Evolutionary conservation across 1,140 invertebrate genomes (phyloP).

Genomic region (Meloidogyne hapla): DNA sequence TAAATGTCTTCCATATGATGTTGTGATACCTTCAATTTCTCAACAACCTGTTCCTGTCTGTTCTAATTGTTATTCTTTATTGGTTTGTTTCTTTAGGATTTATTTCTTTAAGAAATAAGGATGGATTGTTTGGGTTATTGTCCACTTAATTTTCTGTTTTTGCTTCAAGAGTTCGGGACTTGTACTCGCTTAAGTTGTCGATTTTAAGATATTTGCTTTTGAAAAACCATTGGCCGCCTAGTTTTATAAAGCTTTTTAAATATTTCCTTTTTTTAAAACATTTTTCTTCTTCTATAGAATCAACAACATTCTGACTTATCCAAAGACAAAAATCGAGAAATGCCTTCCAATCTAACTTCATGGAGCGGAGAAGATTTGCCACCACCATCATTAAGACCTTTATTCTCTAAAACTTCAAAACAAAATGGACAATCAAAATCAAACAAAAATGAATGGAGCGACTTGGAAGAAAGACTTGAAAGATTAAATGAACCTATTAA

Average conservation of each 20-base stretch:
- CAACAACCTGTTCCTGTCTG: slow-evolving; percentile 29
- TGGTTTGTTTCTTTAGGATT: slow-evolving; percentile 3
- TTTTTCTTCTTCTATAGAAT: not conserved
- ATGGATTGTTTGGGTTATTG: too few species aligned
- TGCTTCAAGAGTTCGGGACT: too few species aligned
- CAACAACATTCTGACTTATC: slow-evolving; percentile 19
- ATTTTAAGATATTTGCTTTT: too few species aligned
- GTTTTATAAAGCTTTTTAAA: too few species aligned
- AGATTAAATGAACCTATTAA: slow-evolving; percentile 15
- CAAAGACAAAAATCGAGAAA: slow-evolving; percentile 10
- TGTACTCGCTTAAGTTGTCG: too few species aligned
- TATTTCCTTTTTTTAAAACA: too few species aligned
- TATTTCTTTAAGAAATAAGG: not conserved
- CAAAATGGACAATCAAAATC: not conserved
- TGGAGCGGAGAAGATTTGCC: slow-evolving; percentile 30
- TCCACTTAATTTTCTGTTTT: too few species aligned
- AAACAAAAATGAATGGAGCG: slow-evolving; percentile 12
- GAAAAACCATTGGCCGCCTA: too few species aligned
- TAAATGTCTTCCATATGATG: slow-evolving; percentile 22
- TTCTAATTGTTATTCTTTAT: slow-evolving; percentile 11
- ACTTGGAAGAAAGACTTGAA: slow-evolving; percentile 11
- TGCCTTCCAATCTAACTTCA: not conserved
- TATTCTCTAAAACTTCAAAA: not conserved
- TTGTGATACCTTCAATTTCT: slow-evolving; percentile 10
- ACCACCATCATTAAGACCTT: slow-evolving; percentile 27